Evolutionary conservation across 2,797 vertebrate genomes (phyloP).

Genomic region (Alauda arvensis): DNA sequence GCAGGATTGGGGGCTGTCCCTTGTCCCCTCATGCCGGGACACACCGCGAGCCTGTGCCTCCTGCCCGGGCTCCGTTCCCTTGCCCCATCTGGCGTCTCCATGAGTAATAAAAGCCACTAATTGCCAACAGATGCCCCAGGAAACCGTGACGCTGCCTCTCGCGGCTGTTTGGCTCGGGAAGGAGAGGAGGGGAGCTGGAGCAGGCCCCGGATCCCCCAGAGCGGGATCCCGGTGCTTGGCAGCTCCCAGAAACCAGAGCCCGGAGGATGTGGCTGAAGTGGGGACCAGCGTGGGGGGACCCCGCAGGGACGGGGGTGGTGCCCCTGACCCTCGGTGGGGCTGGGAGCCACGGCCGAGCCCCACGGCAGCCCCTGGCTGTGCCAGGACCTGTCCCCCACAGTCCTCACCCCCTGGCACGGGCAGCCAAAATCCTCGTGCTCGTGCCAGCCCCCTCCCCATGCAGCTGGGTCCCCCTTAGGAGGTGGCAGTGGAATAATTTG

Average conservation of each 20-base stretch:
- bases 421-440: accelerated
- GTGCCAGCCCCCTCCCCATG: neutral
- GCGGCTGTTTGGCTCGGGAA: neutral
- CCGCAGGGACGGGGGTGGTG: accelerated
- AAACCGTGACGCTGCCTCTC: constrained; percentile 25
- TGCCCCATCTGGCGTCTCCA: constrained; percentile 63
- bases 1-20: neutral
- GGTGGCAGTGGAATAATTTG: neutral
- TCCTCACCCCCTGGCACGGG: neutral
- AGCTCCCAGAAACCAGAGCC: neutral
- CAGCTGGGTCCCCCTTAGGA: neutral
- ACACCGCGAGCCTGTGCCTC: neutral
- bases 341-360: neutral
- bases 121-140: constrained; percentile 70
- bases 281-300: neutral
- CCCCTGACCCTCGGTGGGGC: neutral
- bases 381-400: neutral
- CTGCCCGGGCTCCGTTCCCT: constrained; percentile 54
- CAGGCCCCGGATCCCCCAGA: neutral
- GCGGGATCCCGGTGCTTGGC: neutral
- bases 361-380: accelerated
- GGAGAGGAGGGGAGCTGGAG: neutral
- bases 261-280: neutral
- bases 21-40: accelerated
- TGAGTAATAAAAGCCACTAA: constrained; percentile 69